phyloP scores from a whole-genome alignment of 2,113 vertebrate genomes.

The Ochotona princeps region DNA sequence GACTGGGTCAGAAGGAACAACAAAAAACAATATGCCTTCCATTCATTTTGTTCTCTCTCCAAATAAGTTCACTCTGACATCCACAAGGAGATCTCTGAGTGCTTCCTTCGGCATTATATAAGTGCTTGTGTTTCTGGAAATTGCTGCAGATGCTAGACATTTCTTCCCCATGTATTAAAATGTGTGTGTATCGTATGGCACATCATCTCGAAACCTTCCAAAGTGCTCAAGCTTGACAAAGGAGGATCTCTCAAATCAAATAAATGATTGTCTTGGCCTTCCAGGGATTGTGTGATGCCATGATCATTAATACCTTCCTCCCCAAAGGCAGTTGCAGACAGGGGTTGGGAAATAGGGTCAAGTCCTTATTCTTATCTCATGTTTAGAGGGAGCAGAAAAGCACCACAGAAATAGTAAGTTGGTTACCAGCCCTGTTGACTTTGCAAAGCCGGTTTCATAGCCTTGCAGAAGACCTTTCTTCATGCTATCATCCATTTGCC shows the following conservation, averaged over 20 bases:
- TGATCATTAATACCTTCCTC: not conserved
- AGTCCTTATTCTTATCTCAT: not conserved
- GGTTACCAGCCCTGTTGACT: slow-evolving; percentile 3
- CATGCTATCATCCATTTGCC: not conserved
- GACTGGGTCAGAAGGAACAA: not conserved
- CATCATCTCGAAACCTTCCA: not conserved
- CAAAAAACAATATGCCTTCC: too few relatives aligned
- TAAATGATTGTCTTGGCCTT: not conserved
- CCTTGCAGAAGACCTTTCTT: not conserved
- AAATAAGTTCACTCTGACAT: not conserved
- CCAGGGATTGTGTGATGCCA: not conserved
- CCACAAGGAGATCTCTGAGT: not conserved
- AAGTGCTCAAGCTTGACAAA: not conserved
- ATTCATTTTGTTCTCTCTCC: not conserved
- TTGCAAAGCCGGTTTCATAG: not conserved
- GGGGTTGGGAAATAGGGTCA: not conserved
- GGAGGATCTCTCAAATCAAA: not conserved
- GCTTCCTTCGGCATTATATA: not conserved
- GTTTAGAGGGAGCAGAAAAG: not conserved
- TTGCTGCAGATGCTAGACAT: not conserved
- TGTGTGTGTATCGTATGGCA: not conserved
- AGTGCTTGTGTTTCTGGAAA: not conserved
- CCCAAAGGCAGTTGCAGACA: not conserved
- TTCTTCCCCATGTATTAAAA: not conserved
- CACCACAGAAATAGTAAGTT: not conserved